Percentiles rank a stretch among this genome's conserved stretches.
These are phyloP conservation scores for Grallaria varia DNA, from an alignment of 2,113 vertebrate genomes.

Conservation along the genomic window DNA sequence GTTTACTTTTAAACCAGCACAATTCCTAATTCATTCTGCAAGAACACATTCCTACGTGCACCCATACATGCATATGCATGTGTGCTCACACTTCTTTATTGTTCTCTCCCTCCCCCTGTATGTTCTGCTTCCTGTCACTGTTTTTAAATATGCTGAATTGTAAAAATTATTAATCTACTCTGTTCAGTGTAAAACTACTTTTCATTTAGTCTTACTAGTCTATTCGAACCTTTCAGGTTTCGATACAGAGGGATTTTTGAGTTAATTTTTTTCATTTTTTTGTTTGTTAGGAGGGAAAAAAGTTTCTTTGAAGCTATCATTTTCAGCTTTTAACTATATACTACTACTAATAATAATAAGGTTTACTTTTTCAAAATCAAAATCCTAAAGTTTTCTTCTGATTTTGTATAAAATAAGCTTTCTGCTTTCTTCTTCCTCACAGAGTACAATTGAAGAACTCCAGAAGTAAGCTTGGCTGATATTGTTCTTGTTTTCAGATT, in stretches of 20 bases:
- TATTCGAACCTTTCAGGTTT: not conserved
- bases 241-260: not conserved
- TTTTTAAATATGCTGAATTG: not conserved
- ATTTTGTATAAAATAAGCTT: conserved; percentile 5
- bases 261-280: not conserved
- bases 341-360: not conserved
- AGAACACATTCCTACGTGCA: no score
- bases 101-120: rapidly evolving
- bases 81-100: not conserved
- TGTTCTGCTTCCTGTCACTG: not conserved
- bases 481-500: not conserved
- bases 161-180: conserved; percentile 2
- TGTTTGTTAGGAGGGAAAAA: not conserved
- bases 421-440: not conserved
- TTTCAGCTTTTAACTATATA: conserved; percentile 26
- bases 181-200: not conserved
- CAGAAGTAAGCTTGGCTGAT: not conserved
- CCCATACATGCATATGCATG: rapidly evolving
- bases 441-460: not conserved
- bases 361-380: not conserved
- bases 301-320: not conserved
- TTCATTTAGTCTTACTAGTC: not conserved
- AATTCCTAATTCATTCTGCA: not conserved
- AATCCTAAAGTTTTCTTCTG: not conserved
- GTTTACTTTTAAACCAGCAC: no score